These are phyloP conservation scores for Cyanocitta stelleri DNA, from an alignment of 2,113 vertebrate genomes.

Conservation along the genomic window DNA sequence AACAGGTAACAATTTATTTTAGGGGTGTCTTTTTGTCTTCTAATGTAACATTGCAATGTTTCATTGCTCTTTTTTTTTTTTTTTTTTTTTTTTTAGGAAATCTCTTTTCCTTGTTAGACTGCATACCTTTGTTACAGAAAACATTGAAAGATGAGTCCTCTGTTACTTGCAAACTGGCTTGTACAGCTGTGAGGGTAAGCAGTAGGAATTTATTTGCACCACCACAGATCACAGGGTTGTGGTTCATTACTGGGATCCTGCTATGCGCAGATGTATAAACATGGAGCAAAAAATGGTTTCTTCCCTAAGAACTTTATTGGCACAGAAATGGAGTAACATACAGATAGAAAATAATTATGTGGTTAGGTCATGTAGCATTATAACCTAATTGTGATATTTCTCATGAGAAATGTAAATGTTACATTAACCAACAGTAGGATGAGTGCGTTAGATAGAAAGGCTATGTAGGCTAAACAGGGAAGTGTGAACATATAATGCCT, in stretches of 20 bases:
- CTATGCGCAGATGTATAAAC: neutral
- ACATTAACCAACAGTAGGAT: neutral
- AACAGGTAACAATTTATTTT: constrained; percentile 74
- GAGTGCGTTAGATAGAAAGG: neutral
- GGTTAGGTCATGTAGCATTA: neutral
- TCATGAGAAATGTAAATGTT: neutral
- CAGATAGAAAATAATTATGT: neutral
- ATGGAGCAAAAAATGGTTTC: neutral
- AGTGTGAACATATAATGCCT: neutral
- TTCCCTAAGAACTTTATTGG: neutral
- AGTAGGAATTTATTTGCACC: neutral
- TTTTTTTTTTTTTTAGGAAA: constrained; percentile 70
- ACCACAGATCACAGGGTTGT: neutral
- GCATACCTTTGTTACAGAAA: constrained; percentile 85
- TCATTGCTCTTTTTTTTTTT: neutral
- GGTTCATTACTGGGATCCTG: neutral
- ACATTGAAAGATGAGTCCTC: constrained; percentile 90
- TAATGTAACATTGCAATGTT: neutral
- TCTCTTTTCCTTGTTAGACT: constrained; percentile 82
- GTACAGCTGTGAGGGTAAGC: constrained; percentile 90
- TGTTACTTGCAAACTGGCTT: constrained; percentile 93
- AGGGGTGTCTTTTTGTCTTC: neutral
- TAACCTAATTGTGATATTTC: neutral
- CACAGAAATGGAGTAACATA: neutral
- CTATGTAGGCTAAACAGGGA: neutral